phyloP scores from a whole-genome alignment of 2,113 vertebrate genomes.

The Crypturellus undulatus region DNA sequence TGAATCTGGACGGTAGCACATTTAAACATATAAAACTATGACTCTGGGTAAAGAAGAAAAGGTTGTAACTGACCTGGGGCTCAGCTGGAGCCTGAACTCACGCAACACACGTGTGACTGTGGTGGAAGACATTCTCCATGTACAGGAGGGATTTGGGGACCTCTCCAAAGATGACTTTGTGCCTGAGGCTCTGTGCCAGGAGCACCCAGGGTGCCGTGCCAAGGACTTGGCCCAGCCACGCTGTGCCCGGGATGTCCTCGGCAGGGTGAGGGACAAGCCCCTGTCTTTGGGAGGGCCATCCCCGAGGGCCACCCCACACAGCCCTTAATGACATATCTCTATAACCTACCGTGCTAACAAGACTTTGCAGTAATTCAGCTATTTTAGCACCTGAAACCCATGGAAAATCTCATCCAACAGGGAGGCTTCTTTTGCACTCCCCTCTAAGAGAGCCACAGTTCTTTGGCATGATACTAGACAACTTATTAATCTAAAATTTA shows the following conservation, averaged over 20 bases:
- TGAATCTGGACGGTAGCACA: not conserved
- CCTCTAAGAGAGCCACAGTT: not conserved
- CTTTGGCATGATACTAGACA: not conserved
- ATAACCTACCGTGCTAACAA: too few species aligned
- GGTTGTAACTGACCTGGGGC: not conserved
- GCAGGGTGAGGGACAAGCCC: too few species aligned
- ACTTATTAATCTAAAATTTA: not conserved
- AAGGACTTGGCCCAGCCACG: too few species aligned
- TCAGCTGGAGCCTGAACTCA: not conserved
- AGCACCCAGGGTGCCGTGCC: too few species aligned
- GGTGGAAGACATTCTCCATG: not conserved
- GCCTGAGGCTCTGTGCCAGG: not conserved
- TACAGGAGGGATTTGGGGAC: not conserved
- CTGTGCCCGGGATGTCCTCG: too few species aligned
- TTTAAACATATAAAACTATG: not conserved
- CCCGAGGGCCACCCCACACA: too few species aligned
- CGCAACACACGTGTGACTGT: not conserved
- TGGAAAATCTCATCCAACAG: too few species aligned
- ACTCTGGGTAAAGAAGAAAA: not conserved
- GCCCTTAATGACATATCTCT: too few species aligned
- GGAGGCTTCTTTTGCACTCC: too few species aligned
- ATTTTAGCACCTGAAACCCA: too few species aligned
- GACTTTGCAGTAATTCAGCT: too few species aligned
- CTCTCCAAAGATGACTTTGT: not conserved
- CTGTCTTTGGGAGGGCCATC: too few species aligned